phyloP scores from a whole-genome alignment of 2,113 vertebrate genomes.

The Hiodon alosoides region DNA sequence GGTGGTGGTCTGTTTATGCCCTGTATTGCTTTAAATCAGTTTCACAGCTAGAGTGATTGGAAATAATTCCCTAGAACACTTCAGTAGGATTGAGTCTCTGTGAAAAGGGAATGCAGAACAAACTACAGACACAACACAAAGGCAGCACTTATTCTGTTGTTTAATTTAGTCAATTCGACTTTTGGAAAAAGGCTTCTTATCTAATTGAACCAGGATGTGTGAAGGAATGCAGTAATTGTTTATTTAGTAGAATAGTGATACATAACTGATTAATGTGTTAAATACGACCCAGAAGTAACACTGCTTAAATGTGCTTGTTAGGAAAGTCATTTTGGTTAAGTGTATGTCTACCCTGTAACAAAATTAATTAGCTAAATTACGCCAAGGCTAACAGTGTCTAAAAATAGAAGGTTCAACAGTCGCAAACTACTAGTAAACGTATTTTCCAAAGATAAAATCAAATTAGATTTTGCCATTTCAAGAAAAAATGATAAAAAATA shows the following conservation, averaged over 20 bases:
- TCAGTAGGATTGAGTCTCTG: background rate
- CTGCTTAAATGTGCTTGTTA: background rate
- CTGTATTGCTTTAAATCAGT: slow-evolving; percentile 34
- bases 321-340: background rate
- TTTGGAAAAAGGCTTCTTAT: slow-evolving; percentile 1
- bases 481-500: background rate
- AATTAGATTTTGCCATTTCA: background rate
- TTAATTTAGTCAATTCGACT: too few species aligned
- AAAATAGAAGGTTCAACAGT: background rate
- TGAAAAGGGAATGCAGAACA: too few species aligned
- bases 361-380: background rate
- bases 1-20: background rate
- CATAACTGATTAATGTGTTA: too few species aligned
- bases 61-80: slow-evolving; percentile 5
- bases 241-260: background rate
- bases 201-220: background rate
- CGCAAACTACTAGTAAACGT: background rate
- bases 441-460: background rate
- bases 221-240: too few species aligned
- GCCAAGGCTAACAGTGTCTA: background rate
- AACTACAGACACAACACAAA: too few species aligned
- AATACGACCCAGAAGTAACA: background rate
- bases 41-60: slow-evolving; percentile 16
- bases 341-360: too few species aligned
- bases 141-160: too few species aligned